Evolutionary conservation across 2,888 invertebrate species (phyloP).

Genomic region (Ectropis crepuscularia): DNA sequence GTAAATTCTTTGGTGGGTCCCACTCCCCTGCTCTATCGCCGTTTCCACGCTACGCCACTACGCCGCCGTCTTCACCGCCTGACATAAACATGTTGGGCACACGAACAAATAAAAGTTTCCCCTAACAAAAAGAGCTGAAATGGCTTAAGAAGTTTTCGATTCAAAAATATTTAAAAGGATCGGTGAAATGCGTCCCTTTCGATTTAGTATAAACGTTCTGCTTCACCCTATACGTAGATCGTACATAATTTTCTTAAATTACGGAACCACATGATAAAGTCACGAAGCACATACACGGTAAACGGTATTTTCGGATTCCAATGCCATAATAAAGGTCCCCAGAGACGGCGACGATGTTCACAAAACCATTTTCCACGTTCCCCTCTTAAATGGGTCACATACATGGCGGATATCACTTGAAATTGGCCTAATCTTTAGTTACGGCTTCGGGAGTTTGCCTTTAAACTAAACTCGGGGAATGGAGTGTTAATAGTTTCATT

Average conservation of each 20-base stretch:
- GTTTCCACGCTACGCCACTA: no score
- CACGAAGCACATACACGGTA: constrained; percentile 37
- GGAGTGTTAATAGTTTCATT: constrained; percentile 32
- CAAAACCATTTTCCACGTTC: constrained; percentile 65
- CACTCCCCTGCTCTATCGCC: no score
- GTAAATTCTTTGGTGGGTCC: no score
- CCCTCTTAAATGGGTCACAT: constrained; percentile 62
- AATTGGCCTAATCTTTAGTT: constrained; percentile 74
- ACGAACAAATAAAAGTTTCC: no score
- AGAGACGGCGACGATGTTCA: constrained; percentile 59
- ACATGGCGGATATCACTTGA: constrained; percentile 61
- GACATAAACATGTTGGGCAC: no score
- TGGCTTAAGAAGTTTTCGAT: no score
- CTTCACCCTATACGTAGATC: no score
- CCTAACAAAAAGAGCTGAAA: no score
- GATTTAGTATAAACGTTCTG: no score
- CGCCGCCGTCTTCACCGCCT: no score
- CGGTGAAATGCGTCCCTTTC: no score
- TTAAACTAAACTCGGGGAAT: constrained; percentile 46
- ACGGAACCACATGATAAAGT: constrained; percentile 35
- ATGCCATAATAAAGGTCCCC: constrained; percentile 51
- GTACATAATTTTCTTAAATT: constrained; percentile 33
- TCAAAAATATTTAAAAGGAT: no score
- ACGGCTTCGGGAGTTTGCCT: constrained; percentile 61
- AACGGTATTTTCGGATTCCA: constrained; percentile 47